These are phyloP conservation scores for Mylabris sibirica DNA, from an alignment of 2,888 invertebrate genomes.

Conservation along the genomic window DNA sequence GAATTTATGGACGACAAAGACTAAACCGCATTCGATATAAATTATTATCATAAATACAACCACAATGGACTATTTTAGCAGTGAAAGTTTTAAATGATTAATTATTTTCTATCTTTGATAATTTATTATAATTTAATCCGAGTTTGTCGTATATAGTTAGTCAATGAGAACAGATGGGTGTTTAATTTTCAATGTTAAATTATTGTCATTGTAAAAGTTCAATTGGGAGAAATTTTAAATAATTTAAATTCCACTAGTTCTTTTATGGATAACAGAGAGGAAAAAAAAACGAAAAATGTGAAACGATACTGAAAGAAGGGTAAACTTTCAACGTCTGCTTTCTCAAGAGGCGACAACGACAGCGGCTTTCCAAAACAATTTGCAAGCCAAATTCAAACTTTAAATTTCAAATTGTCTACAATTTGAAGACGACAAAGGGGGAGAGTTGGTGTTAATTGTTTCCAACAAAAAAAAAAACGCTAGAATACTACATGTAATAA, in stretches of 20 bases:
- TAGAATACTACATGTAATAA: too few relatives aligned
- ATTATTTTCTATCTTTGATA: constrained; percentile 24
- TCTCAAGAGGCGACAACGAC: constrained; percentile 33
- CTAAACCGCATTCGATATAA: constrained; percentile 19
- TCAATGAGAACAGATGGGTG: neutral
- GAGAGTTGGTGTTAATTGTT: constrained; percentile 51
- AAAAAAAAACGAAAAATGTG: constrained; percentile 12
- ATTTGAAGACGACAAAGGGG: constrained; percentile 55
- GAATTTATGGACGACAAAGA: constrained; percentile 42
- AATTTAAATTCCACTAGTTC: neutral
- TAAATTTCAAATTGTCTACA: constrained; percentile 64
- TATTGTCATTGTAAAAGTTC: constrained; percentile 17
- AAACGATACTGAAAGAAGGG: constrained; percentile 22
- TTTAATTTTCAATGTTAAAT: neutral
- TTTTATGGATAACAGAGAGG: neutral
- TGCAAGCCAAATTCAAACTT: constrained; percentile 66
- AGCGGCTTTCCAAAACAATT: constrained; percentile 51
- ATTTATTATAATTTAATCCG: constrained; percentile 32
- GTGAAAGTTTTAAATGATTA: constrained; percentile 27
- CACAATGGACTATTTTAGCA: constrained; percentile 11
- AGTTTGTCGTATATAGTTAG: constrained; percentile 18
- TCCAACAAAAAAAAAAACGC: constrained; percentile 20
- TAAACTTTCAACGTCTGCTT: constrained; percentile 46
- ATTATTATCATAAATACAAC: neutral
- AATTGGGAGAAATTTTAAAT: constrained; percentile 21